Evolutionary conservation across 64 coral and sea anemone species (phyloP).

Genomic region (Porites lutea): DNA sequence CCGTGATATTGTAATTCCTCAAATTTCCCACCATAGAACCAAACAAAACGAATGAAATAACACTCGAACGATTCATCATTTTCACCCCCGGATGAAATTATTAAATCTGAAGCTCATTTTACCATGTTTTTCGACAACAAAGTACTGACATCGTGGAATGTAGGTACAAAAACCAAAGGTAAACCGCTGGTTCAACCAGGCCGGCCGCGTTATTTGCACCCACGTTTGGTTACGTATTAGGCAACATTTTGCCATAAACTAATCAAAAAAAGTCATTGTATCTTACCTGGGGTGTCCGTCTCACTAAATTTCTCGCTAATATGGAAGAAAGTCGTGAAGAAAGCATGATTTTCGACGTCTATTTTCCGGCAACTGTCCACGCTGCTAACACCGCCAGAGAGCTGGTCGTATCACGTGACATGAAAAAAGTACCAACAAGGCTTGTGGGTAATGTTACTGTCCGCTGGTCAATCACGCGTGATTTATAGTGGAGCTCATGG

Average conservation of each 20-base stretch:
- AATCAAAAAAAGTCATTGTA: neutral
- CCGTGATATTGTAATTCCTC: conserved; percentile 6
- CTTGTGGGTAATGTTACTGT: neutral
- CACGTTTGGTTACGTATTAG: neutral
- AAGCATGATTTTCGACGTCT: conserved; percentile 79
- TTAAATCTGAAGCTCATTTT: neutral
- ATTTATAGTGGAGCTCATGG: too few relatives aligned
- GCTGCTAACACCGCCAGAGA: conserved; percentile 72
- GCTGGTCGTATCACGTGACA: conserved; percentile 65
- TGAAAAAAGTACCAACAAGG: neutral
- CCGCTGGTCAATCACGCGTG: neutral
- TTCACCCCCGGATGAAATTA: neutral
- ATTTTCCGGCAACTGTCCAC: conserved; percentile 63
- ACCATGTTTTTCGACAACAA: neutral
- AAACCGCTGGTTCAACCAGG: conserved; percentile 16
- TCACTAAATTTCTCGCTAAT: conserved; percentile 77
- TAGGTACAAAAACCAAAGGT: neutral
- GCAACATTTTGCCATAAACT: neutral
- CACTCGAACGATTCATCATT: neutral
- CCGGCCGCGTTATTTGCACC: neutral
- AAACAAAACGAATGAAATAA: neutral
- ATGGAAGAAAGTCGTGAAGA: conserved; percentile 79
- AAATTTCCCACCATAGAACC: neutral
- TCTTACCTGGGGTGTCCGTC: conserved; percentile 85
- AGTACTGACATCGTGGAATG: neutral